Evolutionary conservation across 1,140 invertebrate genomes (phyloP).

Genomic region (Caerostris darwini): DNA sequence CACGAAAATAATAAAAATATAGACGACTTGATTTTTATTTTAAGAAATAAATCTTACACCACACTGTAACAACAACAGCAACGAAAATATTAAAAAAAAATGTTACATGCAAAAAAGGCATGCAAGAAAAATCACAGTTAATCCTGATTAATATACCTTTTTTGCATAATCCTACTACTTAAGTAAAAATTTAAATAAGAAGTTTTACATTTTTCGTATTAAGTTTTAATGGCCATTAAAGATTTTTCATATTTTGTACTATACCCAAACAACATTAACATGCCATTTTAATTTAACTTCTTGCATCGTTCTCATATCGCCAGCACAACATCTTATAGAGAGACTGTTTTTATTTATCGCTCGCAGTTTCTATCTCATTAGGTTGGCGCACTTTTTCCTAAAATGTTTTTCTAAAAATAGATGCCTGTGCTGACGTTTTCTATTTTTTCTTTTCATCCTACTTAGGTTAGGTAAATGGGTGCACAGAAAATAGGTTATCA

Average conservation of each 20-base stretch:
- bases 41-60: too few species aligned
- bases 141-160: background rate
- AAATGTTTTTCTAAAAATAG: background rate
- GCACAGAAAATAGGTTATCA: background rate
- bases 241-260: background rate
- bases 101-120: background rate
- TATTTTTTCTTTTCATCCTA: background rate
- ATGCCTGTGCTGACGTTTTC: background rate
- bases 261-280: background rate
- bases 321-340: background rate
- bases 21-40: too few species aligned
- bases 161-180: background rate
- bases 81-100: background rate
- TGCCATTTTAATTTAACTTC: background rate
- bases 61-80: too few species aligned
- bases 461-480: background rate
- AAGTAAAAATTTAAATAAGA: background rate
- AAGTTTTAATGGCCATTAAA: background rate
- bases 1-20: too few species aligned
- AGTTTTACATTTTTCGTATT: background rate
- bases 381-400: background rate
- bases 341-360: background rate
- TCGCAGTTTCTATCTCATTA: constrained; percentile 18
- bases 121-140: background rate
- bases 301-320: background rate